Evolutionary conservation across 2,113 vertebrate genomes (phyloP).

Genomic region (Ancistrus triradiatus): DNA sequence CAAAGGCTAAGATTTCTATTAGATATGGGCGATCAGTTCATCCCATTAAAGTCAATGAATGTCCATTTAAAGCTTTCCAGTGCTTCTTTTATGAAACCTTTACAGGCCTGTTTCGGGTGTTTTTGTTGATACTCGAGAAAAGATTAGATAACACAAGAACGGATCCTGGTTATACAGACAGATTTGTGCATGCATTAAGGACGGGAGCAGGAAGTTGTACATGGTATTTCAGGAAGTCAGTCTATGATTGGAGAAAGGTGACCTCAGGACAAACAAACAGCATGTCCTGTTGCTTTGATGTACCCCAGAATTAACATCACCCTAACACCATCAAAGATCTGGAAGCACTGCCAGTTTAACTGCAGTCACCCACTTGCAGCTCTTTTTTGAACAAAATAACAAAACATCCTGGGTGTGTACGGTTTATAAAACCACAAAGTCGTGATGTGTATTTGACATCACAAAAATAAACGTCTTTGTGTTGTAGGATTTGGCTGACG

Average conservation of each 20-base stretch:
- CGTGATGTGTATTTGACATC: too few species aligned
- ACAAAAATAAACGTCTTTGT: too few species aligned
- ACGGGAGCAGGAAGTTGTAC: slow-evolving; percentile 26
- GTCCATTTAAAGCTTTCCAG: slow-evolving; percentile 72
- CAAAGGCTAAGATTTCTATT: slow-evolving; percentile 76
- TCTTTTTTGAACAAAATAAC: too few species aligned
- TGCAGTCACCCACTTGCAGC: too few species aligned
- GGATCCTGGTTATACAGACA: slow-evolving; percentile 54
- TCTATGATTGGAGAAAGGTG: background rate
- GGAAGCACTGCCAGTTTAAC: background rate
- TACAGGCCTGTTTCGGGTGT: slow-evolving; percentile 66
- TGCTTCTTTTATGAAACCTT: slow-evolving; percentile 73
- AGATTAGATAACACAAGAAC: slow-evolving; percentile 69
- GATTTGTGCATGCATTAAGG: slow-evolving; percentile 55
- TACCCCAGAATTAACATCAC: too few species aligned
- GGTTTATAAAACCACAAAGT: too few species aligned
- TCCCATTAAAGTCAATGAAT: slow-evolving; percentile 78
- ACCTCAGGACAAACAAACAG: slow-evolving; percentile 23
- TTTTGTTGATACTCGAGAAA: slow-evolving; percentile 58
- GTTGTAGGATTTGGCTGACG: too few species aligned
- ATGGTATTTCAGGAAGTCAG: slow-evolving; percentile 22
- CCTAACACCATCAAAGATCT: too few species aligned
- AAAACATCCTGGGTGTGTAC: too few species aligned
- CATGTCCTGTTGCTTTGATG: background rate
- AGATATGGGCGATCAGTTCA: slow-evolving; percentile 79